A percentile compares a stretch with the other conserved stretches of the same genome.
Evolutionary conservation across 2,888 invertebrate species (phyloP).

Genomic region (Drosophila subquinaria): DNA sequence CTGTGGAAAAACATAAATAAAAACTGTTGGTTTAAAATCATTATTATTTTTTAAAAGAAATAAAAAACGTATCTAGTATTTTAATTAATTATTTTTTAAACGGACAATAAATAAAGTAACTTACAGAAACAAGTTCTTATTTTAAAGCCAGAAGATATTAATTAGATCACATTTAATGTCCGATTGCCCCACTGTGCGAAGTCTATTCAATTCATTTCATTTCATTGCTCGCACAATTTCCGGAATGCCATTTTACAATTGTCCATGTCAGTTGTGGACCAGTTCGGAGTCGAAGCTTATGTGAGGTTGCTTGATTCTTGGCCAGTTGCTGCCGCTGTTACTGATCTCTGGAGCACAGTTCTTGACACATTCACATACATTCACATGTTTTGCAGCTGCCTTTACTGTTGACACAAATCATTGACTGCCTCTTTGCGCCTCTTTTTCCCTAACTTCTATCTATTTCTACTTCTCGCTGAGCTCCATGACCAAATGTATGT

Average conservation of each 20-base stretch:
- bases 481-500: constrained; percentile 66
- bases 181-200: constrained; percentile 13
- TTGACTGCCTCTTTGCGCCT: constrained; percentile 51
- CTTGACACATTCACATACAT: constrained; percentile 30
- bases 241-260: constrained; percentile 77
- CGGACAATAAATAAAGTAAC: too few species aligned
- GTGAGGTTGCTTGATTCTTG: constrained; percentile 40
- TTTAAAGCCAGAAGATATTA: neutral
- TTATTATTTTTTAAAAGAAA: neutral
- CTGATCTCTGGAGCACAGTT: constrained; percentile 49
- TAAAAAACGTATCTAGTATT: too few species aligned
- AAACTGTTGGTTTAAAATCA: neutral
- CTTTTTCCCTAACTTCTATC: constrained; percentile 18
- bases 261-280: constrained; percentile 48
- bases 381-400: constrained; percentile 52
- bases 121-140: neutral
- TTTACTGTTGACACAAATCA: constrained; percentile 79
- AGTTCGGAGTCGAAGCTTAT: constrained; percentile 29
- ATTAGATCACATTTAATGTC: neutral
- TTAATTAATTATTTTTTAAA: too few species aligned
- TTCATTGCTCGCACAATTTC: constrained; percentile 74
- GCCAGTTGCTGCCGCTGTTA: constrained; percentile 28
- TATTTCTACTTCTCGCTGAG: constrained; percentile 39
- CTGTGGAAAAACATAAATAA: neutral
- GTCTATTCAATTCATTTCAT: constrained; percentile 57